Evolutionary conservation across 2,888 invertebrate species (phyloP).

Genomic region (Apotomis turbidana): DNA sequence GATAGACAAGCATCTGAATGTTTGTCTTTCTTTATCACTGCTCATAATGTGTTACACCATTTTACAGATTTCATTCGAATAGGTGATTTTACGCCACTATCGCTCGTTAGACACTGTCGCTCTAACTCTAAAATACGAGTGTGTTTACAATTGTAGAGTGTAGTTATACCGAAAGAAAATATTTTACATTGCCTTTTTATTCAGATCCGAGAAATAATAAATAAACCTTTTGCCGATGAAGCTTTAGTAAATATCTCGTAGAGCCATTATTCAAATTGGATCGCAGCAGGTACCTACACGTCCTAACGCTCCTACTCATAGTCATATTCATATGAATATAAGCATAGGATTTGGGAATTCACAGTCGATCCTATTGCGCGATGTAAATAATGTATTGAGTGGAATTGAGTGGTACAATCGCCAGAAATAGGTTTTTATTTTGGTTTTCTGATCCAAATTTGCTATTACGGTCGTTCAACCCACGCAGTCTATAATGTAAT

Average conservation of each 20-base stretch:
- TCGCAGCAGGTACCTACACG: background rate
- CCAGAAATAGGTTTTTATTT: slow-evolving; percentile 28
- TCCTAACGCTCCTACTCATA: slow-evolving; percentile 14
- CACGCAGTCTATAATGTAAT: slow-evolving; percentile 9
- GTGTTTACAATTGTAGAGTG: too few relatives aligned
- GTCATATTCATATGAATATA: slow-evolving; percentile 11
- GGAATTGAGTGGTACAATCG: slow-evolving; percentile 20
- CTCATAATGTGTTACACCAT: too few relatives aligned
- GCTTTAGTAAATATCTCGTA: slow-evolving; percentile 12
- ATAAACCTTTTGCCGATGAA: slow-evolving; percentile 1
- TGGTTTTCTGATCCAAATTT: slow-evolving; percentile 14
- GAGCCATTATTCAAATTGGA: slow-evolving; percentile 33
- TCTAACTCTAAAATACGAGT: too few relatives aligned
- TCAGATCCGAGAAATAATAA: background rate
- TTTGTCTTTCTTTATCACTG: too few relatives aligned
- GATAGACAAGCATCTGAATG: too few relatives aligned
- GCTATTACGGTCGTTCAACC: background rate
- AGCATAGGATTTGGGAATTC: slow-evolving; percentile 33
- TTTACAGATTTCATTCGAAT: too few relatives aligned
- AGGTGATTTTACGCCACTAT: too few relatives aligned
- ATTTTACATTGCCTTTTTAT: too few relatives aligned
- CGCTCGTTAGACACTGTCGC: too few relatives aligned
- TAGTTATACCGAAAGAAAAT: too few relatives aligned
- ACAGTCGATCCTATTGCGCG: slow-evolving; percentile 25
- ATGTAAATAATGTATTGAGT: slow-evolving; percentile 36